Evolutionary conservation across 1,140 invertebrate species (phyloP), one percentile per base, ranked within the genome.

Genomic region (Zaprionus camerounensis): DNA sequence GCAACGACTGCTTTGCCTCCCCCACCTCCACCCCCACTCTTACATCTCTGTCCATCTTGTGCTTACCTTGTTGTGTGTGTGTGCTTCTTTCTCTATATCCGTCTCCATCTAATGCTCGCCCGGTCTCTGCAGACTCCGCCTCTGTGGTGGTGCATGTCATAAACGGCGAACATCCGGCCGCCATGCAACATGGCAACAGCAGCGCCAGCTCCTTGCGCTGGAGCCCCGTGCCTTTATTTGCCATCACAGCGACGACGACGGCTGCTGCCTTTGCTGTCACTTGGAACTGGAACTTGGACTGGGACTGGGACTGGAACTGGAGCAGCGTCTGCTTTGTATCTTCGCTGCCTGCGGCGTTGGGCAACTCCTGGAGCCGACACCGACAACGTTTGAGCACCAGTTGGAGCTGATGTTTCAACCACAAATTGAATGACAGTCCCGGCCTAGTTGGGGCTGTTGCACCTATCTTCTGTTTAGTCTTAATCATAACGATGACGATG

Each of bases 111-210:
- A 51, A 44, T 58, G 53, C 59, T 41, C 22, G 26, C 20, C 5
- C 38, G 15, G 4, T 15, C 38, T 17, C 38, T 72, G 46, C 91
- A 95, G 95, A 95, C 83, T 95, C 95, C 15, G 95, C 94, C 53
- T 95, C 95, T 41, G 95, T 95, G 61, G 93, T 95, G 68, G 95
- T 95, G 51, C 95, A 95, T 82, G 95, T 95, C 66, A 93, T 95
- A 71, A 95, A 95, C 76, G 96, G 95, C 4, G 96, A 96, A 91
- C 94, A 96, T 92, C 96, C 96, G 63, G 96, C 95, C 12, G 96
- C 96, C 56, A 96, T 96, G 95, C 96, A 96, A 92, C 92, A 96
- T 94, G 75, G 94, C 93, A 71, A 94, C 93, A 76, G 93, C 93
- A 81, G 93, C 93, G 59, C 93, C 71, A 91, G 80, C 83, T 82